A percentile compares a stretch with the other conserved stretches of the same genome.
Conservation (phyloP, 1,140 invertebrate genomes). For the Subanguina moxae region DNA sequence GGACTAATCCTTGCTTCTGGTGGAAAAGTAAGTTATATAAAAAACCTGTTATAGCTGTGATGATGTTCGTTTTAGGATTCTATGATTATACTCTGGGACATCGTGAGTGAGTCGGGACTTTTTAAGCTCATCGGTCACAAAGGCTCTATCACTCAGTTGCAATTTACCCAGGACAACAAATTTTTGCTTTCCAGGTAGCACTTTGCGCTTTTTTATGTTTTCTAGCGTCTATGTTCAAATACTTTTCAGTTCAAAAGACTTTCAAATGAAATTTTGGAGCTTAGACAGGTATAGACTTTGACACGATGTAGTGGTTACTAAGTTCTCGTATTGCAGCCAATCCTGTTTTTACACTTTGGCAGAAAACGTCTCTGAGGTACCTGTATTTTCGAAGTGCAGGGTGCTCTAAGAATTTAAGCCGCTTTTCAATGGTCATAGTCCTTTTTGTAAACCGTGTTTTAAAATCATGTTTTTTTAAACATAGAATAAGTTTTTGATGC, state of each 20-base stretch:
- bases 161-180: constrained; percentile 71
- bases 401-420: no score
- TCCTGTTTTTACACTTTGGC: constrained; percentile 89
- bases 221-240: not conserved
- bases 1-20: constrained; percentile 79
- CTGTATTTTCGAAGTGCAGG: no score
- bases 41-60: no score
- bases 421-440: no score
- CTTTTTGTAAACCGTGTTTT: no score
- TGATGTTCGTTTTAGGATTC: constrained; percentile 50
- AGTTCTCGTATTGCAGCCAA: constrained; percentile 61
- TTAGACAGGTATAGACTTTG: constrained; percentile 67
- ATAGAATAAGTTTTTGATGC: no score
- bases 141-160: constrained; percentile 77
- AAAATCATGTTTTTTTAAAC: constrained; percentile 2
- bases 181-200: constrained; percentile 72
- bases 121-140: constrained; percentile 87
- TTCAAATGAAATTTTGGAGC: constrained; percentile 95
- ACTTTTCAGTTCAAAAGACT: constrained; percentile 76
- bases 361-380: constrained; percentile 64
- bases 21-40: constrained; percentile 68
- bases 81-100: constrained; percentile 83
- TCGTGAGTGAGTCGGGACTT: constrained; percentile 81
- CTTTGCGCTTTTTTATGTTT: not conserved
- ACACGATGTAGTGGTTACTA: no score